Evolutionary conservation across 2,113 vertebrate species (phyloP).

Genomic region (Brachypodius melanocephalos): DNA sequence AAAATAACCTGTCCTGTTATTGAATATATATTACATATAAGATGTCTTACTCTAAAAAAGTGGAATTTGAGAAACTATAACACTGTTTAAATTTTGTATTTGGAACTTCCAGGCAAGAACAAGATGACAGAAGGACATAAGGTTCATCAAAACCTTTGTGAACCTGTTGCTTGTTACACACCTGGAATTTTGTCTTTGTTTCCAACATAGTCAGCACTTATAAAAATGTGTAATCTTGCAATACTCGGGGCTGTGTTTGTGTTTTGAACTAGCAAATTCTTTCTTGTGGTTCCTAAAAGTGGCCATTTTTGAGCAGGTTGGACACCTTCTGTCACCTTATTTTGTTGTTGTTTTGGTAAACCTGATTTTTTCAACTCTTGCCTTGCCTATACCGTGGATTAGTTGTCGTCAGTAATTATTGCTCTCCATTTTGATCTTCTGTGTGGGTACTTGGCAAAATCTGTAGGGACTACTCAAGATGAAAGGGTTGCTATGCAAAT

Average conservation of each 20-base stretch:
- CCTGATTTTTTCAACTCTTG: not conserved
- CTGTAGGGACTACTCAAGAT: not conserved
- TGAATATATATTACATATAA: not conserved
- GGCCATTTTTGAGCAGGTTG: not conserved
- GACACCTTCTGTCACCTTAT: not conserved
- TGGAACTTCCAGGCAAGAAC: not conserved
- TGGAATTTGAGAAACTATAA: not conserved
- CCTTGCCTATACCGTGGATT: not conserved
- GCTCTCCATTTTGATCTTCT: not conserved
- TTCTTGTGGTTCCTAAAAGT: not conserved
- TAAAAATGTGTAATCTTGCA: not conserved
- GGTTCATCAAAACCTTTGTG: not conserved
- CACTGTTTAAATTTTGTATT: not conserved
- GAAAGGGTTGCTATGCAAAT: conserved; percentile 6
- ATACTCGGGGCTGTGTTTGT: not conserved
- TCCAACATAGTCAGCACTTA: not conserved
- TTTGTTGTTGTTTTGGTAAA: not conserved
- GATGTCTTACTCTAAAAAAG: not conserved
- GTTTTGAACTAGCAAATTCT: not conserved
- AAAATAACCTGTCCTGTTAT: fast-evolving
- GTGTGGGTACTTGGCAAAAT: not conserved
- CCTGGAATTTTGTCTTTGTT: not conserved
- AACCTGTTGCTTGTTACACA: not conserved
- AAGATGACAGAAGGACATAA: not conserved
- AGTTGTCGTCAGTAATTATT: not conserved